Evolutionary conservation across 1,140 invertebrate genomes (phyloP).

Genomic region (Lepidurus packardi): DNA sequence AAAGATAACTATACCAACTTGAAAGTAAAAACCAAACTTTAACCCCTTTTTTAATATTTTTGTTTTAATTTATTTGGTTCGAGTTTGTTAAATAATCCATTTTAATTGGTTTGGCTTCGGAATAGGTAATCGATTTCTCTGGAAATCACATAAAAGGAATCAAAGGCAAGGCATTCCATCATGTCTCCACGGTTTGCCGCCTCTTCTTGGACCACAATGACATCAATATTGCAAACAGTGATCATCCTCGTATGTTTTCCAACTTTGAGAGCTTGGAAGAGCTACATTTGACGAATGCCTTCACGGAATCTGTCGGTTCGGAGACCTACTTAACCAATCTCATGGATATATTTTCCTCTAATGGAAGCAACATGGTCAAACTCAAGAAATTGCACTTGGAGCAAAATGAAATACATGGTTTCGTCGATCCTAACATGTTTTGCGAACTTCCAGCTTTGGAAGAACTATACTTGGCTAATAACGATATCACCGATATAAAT

Average conservation of each 20-base stretch:
- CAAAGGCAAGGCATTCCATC: slow-evolving; percentile 68
- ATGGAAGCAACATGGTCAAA: slow-evolving; percentile 58
- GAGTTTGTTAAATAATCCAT: no score
- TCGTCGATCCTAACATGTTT: slow-evolving; percentile 58
- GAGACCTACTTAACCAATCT: slow-evolving; percentile 46
- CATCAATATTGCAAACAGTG: slow-evolving; percentile 55
- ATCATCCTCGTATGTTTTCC: slow-evolving; percentile 68
- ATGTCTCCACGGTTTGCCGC: slow-evolving; percentile 62
- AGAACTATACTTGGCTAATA: slow-evolving; percentile 64
- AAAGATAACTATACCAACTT: slow-evolving; percentile 53
- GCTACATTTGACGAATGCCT: slow-evolving; percentile 68
- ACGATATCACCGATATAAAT: slow-evolving; percentile 54
- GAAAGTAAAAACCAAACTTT: slow-evolving; percentile 45
- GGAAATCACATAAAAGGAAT: slow-evolving; percentile 69
- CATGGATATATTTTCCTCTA: slow-evolving; percentile 61
- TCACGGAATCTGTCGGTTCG: slow-evolving; percentile 51
- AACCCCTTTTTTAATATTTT: no score
- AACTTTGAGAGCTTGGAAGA: slow-evolving; percentile 67
- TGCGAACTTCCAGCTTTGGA: slow-evolving; percentile 61
- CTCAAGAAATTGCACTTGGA: slow-evolving; percentile 68
- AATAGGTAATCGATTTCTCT: slow-evolving; percentile 59
- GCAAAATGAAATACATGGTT: slow-evolving; percentile 61
- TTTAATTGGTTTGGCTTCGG: neutral
- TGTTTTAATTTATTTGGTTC: no score
- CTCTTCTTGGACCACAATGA: slow-evolving; percentile 70